Conservation (phyloP, 92 coral and sea anemone genomes). For the Porites lobata region DNA sequence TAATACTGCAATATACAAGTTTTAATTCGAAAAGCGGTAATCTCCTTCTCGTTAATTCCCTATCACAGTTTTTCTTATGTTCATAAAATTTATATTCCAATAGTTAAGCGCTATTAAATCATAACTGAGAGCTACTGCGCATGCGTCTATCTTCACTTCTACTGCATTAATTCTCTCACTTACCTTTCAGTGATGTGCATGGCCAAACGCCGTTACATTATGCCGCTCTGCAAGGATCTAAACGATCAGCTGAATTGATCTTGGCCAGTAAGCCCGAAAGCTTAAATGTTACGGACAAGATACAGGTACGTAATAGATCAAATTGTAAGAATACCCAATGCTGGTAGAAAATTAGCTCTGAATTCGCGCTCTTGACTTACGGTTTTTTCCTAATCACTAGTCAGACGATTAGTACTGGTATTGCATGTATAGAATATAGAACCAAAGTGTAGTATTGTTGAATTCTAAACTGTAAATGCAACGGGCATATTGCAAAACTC, state of each 20-base stretch:
- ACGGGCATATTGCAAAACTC: too few relatives aligned
- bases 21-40: background rate
- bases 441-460: too few relatives aligned
- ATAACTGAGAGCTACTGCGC: background rate
- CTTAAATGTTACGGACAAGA: conserved; percentile 84
- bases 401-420: too few relatives aligned
- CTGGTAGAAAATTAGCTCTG: background rate
- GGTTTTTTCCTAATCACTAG: too few relatives aligned
- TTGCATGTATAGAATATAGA: too few relatives aligned
- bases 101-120: background rate
- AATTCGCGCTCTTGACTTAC: too few relatives aligned
- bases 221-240: conserved; percentile 87
- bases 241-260: conserved; percentile 79
- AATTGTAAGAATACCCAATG: background rate
- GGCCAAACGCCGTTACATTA: conserved; percentile 93
- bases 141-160: background rate
- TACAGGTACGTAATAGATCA: conserved; percentile 51
- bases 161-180: background rate
- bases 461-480: too few relatives aligned
- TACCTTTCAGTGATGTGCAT: conserved; percentile 68
- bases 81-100: background rate
- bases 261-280: conserved; percentile 82
- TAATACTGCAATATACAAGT: background rate
- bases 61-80: background rate
- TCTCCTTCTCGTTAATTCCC: too few relatives aligned